Percentiles rank a stretch among this genome's conserved stretches.
Conservation (phyloP, 2,113 vertebrate species). For the Pterophyllum scalare region DNA sequence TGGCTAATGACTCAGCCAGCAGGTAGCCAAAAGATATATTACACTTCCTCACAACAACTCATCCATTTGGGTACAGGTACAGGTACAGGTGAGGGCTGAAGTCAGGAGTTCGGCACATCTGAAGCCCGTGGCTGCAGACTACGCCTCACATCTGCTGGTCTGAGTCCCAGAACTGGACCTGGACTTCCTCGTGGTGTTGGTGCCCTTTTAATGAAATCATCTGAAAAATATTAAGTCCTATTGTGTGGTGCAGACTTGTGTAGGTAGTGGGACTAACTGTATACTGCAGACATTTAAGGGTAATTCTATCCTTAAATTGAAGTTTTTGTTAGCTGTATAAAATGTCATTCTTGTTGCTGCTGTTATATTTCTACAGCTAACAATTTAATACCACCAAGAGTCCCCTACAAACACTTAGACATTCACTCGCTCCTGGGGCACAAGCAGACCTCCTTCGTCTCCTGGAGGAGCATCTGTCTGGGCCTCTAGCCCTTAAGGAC, state of each 20-base stretch:
- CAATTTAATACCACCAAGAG: not conserved
- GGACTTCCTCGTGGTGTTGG: accelerated
- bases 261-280: accelerated
- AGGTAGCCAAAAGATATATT: too few relatives aligned
- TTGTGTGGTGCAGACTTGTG: not conserved
- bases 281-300: not conserved
- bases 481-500: constrained; percentile 43
- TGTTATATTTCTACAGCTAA: not conserved
- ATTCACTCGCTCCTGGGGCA: constrained; percentile 29
- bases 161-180: accelerated
- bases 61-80: not conserved
- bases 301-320: not conserved
- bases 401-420: not conserved
- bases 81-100: not conserved
- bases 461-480: constrained; percentile 60
- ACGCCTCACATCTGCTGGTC: not conserved
- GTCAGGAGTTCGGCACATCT: not conserved
- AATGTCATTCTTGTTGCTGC: not conserved
- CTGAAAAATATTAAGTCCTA: not conserved
- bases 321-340: not conserved
- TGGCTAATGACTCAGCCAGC: too few relatives aligned
- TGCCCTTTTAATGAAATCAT: not conserved
- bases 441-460: constrained; percentile 9
- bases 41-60: not conserved
- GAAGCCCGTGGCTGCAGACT: not conserved